Conservation (phyloP, 2,888 invertebrate genomes). For the Neoaliturus tenellus region DNA sequence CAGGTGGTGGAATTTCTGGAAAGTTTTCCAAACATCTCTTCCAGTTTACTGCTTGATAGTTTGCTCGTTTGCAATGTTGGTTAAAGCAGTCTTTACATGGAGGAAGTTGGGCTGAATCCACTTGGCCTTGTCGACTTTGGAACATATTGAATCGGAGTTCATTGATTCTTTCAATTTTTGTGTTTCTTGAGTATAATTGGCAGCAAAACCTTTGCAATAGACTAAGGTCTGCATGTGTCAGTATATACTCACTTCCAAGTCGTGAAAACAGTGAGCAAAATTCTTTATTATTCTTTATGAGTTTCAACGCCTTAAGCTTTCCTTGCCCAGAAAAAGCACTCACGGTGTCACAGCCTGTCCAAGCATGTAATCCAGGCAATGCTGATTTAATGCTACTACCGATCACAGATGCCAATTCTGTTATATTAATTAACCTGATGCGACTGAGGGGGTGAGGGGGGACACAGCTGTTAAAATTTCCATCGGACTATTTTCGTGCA, state of each 20-base stretch:
- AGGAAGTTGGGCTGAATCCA: slow-evolving; percentile 15
- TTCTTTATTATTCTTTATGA: background rate
- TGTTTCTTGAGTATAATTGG: background rate
- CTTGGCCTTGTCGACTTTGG: slow-evolving; percentile 11
- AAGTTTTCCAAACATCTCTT: slow-evolving; percentile 38
- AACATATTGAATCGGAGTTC: slow-evolving; percentile 1
- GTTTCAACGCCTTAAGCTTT: background rate
- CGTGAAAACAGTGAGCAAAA: background rate
- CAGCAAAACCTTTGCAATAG: background rate
- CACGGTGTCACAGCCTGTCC: slow-evolving; percentile 25
- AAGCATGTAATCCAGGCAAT: slow-evolving; percentile 6
- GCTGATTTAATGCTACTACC: slow-evolving; percentile 2
- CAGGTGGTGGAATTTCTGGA: slow-evolving; percentile 2
- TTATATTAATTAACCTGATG: slow-evolving; percentile 7
- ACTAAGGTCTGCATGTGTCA: background rate
- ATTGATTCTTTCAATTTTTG: background rate
- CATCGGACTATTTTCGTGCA: too few species aligned
- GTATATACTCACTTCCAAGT: background rate
- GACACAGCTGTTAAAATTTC: too few species aligned
- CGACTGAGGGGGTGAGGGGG: too few species aligned
- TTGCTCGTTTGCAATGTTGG: slow-evolving; percentile 9
- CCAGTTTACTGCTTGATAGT: slow-evolving; percentile 31
- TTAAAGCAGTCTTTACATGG: slow-evolving; percentile 33
- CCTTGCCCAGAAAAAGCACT: slow-evolving; percentile 31
- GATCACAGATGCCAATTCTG: background rate